These are phyloP conservation scores for Dendroctonus valens DNA, from an alignment of 1,140 invertebrate genomes.

Conservation along the genomic window DNA sequence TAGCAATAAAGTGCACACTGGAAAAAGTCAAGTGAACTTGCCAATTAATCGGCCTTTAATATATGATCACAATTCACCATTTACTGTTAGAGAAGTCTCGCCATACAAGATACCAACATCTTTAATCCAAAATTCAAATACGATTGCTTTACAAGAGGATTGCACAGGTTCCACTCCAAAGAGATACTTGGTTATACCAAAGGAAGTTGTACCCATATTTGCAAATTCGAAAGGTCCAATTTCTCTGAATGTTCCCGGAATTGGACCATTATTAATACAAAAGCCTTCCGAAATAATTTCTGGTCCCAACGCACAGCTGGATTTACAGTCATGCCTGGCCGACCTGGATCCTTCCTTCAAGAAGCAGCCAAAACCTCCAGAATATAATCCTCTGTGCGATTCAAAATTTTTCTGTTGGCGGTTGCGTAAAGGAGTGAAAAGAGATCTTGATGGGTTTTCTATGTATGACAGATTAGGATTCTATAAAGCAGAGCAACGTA, in stretches of 20 bases:
- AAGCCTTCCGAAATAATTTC: conserved; percentile 11
- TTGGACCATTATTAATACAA: conserved; percentile 16
- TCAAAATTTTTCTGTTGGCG: conserved; percentile 24
- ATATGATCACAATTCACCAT: background rate
- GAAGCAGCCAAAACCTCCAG: background rate
- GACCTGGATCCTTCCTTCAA: conserved; percentile 2
- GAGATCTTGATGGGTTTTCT: conserved; percentile 22
- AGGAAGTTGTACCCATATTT: conserved; percentile 10
- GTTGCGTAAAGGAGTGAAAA: conserved; percentile 11
- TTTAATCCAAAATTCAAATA: background rate
- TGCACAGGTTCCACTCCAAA: background rate
- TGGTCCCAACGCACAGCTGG: too few relatives aligned
- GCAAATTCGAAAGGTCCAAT: conserved; percentile 8
- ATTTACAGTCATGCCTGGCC: background rate
- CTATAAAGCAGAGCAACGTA: conserved; percentile 16
- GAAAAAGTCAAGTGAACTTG: background rate
- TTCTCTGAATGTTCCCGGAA: conserved; percentile 20
- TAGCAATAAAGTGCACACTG: background rate
- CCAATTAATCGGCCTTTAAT: background rate
- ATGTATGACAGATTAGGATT: conserved; percentile 24
- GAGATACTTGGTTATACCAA: conserved; percentile 17
- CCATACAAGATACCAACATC: background rate
- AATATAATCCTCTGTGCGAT: conserved; percentile 16
- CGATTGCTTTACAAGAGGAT: conserved; percentile 6
- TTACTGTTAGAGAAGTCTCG: conserved; percentile 1